phyloP scores from a whole-genome alignment of 2,113 vertebrate genomes.

The Alligator sinensis region DNA sequence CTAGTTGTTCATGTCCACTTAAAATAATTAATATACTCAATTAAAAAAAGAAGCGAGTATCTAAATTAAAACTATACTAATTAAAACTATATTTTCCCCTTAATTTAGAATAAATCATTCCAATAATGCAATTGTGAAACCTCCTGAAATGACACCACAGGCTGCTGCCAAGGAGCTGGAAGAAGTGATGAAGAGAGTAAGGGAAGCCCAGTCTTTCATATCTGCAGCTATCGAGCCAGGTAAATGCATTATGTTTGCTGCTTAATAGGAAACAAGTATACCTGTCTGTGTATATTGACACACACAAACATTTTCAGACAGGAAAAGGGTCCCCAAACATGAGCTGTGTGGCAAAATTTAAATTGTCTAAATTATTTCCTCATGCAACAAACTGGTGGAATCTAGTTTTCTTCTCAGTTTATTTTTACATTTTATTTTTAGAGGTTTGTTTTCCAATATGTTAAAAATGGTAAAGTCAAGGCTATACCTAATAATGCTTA shows the following conservation, averaged over 20 bases:
- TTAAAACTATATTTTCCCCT: not conserved
- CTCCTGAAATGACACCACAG: slow-evolving; percentile 96
- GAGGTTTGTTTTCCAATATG: not conserved
- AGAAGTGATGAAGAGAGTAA: slow-evolving; percentile 96
- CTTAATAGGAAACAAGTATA: not conserved
- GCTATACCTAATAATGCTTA: not conserved
- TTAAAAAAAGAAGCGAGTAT: not conserved
- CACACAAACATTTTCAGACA: not conserved
- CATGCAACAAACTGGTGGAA: not conserved
- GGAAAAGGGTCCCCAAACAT: not conserved
- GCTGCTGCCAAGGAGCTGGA: slow-evolving; percentile 96
- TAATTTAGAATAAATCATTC: slow-evolving; percentile 96
- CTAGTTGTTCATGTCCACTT: too few species aligned
- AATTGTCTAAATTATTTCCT: not conserved
- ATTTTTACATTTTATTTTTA: not conserved
- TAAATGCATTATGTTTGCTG: slow-evolving; percentile 62
- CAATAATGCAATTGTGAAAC: slow-evolving; percentile 98
- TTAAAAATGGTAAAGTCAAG: not conserved
- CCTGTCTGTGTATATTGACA: not conserved
- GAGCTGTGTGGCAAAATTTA: not conserved
- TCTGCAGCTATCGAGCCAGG: slow-evolving; percentile 97
- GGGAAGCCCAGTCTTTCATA: slow-evolving; percentile 94
- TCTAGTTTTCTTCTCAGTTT: not conserved
- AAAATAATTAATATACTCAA: too few species aligned
- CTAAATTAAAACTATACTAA: not conserved